phyloP scores from a whole-genome alignment of 1,140 invertebrate genomes.

The Zaprionus ornatus region DNA sequence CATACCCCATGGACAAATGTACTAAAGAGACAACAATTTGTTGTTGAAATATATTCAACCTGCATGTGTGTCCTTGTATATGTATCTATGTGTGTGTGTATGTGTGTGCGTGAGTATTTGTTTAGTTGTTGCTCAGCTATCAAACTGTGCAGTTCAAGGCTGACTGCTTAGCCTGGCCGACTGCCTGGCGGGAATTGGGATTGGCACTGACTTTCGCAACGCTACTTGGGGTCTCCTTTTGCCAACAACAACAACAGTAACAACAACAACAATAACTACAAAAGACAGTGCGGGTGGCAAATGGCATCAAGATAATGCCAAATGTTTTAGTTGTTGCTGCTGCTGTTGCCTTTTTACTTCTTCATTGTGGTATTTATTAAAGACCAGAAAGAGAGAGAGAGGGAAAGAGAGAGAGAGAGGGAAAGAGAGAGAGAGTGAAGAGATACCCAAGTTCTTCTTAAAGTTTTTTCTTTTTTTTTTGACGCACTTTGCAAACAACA shows the following conservation, averaged over 20 bases:
- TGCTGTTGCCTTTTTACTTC: slow-evolving; percentile 30
- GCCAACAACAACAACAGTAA: neutral
- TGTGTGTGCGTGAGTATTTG: slow-evolving; percentile 8
- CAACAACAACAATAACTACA: neutral
- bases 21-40: slow-evolving; percentile 26
- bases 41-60: slow-evolving; percentile 42
- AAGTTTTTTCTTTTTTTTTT: neutral
- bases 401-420: neutral
- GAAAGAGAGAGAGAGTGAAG: neutral
- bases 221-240: slow-evolving; percentile 3
- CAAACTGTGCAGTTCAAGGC: slow-evolving; percentile 77
- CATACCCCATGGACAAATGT: neutral
- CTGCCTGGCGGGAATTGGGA: slow-evolving; percentile 43
- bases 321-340: slow-evolving; percentile 32
- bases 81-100: neutral
- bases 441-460: neutral
- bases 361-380: slow-evolving; percentile 44
- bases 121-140: slow-evolving; percentile 66
- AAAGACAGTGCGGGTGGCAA: slow-evolving; percentile 41
- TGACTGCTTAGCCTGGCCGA: slow-evolving; percentile 37
- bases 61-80: slow-evolving; percentile 2
- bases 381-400: neutral
- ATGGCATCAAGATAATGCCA: slow-evolving; percentile 50
- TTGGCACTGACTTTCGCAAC: slow-evolving; percentile 28
- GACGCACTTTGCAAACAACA: slow-evolving; percentile 23